A percentile compares a stretch with the other conserved stretches of the same genome.
Conservation (phyloP, 2,888 invertebrate species). For the Rhagonycha lutea region DNA sequence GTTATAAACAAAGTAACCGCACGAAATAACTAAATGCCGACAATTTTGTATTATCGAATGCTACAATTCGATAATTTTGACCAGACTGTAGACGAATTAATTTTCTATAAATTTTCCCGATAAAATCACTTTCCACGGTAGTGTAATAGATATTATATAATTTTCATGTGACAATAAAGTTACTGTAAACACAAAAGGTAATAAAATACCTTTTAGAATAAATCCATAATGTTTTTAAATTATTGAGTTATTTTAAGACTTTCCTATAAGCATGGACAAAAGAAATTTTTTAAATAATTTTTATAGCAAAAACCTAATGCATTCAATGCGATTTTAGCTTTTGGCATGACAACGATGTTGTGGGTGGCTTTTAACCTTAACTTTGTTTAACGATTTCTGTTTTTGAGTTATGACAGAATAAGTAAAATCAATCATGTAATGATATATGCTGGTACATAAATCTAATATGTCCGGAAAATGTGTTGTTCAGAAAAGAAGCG, state of each 20-base stretch:
- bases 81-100: background rate
- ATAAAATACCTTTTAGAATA: background rate
- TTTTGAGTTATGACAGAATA: conserved; percentile 14
- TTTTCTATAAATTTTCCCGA: background rate
- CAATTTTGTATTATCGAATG: too few relatives aligned
- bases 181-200: background rate
- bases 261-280: background rate
- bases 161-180: background rate
- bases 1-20: too few relatives aligned
- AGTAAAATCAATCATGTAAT: conserved; percentile 8
- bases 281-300: background rate
- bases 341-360: background rate
- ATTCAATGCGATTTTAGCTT: background rate
- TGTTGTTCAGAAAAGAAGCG: background rate
- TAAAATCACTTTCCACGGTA: background rate
- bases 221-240: background rate
- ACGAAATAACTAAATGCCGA: too few relatives aligned
- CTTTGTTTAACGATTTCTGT: conserved; percentile 4
- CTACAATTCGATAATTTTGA: background rate
- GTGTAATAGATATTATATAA: background rate
- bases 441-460: conserved; percentile 9
- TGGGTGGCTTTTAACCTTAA: conserved; percentile 7
- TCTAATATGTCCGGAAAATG: conserved; percentile 1
- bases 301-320: background rate
- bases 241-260: background rate